Evolutionary conservation across 2,797 vertebrate genomes (phyloP), one percentile per base, ranked within the genome.

Genomic region (Echeneis naucrates): DNA sequence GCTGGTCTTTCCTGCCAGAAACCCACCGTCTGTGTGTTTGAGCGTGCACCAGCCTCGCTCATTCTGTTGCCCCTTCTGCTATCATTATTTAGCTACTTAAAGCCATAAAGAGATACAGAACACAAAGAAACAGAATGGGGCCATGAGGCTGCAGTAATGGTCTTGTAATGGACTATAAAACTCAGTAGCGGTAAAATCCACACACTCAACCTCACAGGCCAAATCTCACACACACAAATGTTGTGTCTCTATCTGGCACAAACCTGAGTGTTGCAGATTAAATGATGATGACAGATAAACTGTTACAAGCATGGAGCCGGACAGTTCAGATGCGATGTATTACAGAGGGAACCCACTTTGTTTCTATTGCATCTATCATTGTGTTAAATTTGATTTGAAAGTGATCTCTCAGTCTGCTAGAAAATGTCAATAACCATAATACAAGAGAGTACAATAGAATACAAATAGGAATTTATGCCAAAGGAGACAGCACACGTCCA

Each of bases 81-180:
- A 16, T 76, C 83, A 74, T 86, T 84, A 85, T 76, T 80, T 67
- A 82, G 70, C 78, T 77, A 81, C 78, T 87, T 88, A 85, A 76
- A 61, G 8, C 65, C 66, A 59, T 85, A 68, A 87, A 89, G 78
- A 88, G 70, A 81, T 63, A 74, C 58, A 44, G 72, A 80, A 83
- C 84, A 80, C 87, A 86, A 84, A 73, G 76, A 85, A 78, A n/a
- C 64, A 81, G 77, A 85, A 78, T 52, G 71, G 48, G 81, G 78
- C 81, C 75, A 65, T 75, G 71, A 81, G 76, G 69, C 73, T 79
- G 77, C 72, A 71, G 76, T 86, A 84, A 87, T 81, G 80, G 73
- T 64, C 84, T 84, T 58, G 62, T 85, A 85, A 84, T 88, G 77
- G 81, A 85, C 83, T 71, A 84, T 90, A 86, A 89, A 88, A 69